Percentiles rank a stretch among this genome's conserved stretches.
These are phyloP conservation scores for Lytechinus pictus DNA, from an alignment of 35 echinoderm and acorn worm genomes.

Conservation along the genomic window DNA sequence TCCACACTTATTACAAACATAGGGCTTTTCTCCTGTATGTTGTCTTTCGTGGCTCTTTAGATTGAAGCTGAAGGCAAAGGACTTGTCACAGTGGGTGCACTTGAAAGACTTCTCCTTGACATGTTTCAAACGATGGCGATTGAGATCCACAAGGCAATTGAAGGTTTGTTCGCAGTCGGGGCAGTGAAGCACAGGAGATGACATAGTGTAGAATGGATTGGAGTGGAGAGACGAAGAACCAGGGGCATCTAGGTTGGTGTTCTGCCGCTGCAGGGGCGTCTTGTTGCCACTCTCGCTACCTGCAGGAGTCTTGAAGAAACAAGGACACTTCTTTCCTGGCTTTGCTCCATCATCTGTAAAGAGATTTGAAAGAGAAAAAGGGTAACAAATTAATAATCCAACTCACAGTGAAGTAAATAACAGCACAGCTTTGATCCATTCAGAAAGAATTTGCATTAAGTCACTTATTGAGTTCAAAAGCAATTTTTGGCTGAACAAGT, in stretches of 20 bases:
- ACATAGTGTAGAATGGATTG: not conserved
- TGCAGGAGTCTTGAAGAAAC: not conserved
- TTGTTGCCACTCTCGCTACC: slow-evolving; percentile 15
- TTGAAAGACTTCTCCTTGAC: slow-evolving; percentile 73
- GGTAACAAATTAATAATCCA: not conserved
- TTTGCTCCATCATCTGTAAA: not conserved
- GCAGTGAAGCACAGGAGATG: not conserved
- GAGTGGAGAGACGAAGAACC: not conserved
- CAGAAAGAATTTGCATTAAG: no score
- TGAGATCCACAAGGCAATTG: slow-evolving; percentile 17
- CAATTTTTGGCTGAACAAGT: no score
- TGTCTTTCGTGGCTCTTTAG: slow-evolving; percentile 73
- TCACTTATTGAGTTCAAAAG: no score
- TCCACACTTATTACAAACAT: slow-evolving; percentile 73
- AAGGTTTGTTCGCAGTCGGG: slow-evolving; percentile 28
- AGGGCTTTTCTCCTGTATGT: slow-evolving; percentile 78
- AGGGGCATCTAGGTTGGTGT: slow-evolving; percentile 13
- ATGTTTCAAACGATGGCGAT: slow-evolving; percentile 45
- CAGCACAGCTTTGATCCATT: no score
- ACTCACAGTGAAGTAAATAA: not conserved
- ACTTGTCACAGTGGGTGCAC: slow-evolving; percentile 80
- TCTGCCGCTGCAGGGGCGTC: not conserved
- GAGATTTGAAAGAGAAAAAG: not conserved
- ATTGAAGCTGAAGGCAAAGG: slow-evolving; percentile 69
- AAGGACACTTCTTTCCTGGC: not conserved